Evolutionary conservation across 2,888 invertebrate genomes (phyloP), one percentile per base, ranked within the genome.

Genomic region (Malthinus seriepunctatus): DNA sequence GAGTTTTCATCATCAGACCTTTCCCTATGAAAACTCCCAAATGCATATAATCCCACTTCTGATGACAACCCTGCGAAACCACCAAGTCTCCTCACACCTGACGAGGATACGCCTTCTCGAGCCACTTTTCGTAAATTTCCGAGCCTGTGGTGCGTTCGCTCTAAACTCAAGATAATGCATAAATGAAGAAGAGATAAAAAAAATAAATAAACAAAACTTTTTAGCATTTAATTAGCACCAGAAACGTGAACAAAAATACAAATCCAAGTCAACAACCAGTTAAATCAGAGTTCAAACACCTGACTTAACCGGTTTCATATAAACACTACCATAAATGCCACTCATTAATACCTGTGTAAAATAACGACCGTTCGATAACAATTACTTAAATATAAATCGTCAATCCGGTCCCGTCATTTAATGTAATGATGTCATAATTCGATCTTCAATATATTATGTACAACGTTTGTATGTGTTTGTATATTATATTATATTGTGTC

Each of bases 271-370:
- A 60, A 60, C 56, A 60, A 63, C 60, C 60, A 60, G 63, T 50
- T 60, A 54, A 57, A 63, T 46, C 56, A 53, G 63, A 51, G 63
- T 63, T 66, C 60, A 63, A 63, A 60, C 60, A 63, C 63, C 63
- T 60, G 56, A 56, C 56, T 51, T 55, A 65, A 67, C 67, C 65
- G 67, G 67, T 67, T 65, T 58, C 58, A 60, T 61, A 64, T 66
- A 66, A 63, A 62, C 63, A 64, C 63, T 51, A 48, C 66, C 63
- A 62, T 66, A 66, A 65, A 66, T 60, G 64, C 66, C 65, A 63
- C 64, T 65, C 66, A 66, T 66, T 66, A 66, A 65, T 65, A 66
- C 60, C 62, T 58, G 60, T 65, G 63, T 63, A 63, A 66, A 66
- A 62, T 66, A 66, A 64, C 62, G 62, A 62, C 63, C 53, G 54